These are phyloP conservation scores for Blomia tropicalis DNA, from an alignment of 2,888 invertebrate genomes.

Conservation along the genomic window DNA sequence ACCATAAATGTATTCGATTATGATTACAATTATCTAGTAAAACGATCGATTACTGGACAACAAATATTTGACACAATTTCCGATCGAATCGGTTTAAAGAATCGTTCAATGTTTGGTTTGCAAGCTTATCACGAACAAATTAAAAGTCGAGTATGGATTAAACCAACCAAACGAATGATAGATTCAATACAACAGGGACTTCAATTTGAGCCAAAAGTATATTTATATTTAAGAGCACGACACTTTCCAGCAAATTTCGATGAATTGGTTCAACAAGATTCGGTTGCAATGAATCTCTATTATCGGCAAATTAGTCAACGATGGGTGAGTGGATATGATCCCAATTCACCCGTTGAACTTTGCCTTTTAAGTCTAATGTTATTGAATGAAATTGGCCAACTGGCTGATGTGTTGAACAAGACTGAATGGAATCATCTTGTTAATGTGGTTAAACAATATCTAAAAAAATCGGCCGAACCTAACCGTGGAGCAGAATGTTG, in stretches of 20 bases:
- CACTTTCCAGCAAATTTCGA: background rate
- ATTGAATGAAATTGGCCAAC: background rate
- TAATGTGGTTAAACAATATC: background rate
- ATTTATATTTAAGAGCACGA: background rate
- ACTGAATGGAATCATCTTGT: background rate
- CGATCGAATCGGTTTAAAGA: background rate
- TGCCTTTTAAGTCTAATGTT: background rate
- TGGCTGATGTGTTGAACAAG: background rate
- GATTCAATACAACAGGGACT: background rate
- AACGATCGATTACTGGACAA: background rate
- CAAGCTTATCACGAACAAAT: background rate
- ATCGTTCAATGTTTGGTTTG: background rate
- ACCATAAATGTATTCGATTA: background rate
- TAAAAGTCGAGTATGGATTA: background rate
- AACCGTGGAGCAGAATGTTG: background rate
- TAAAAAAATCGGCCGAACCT: background rate
- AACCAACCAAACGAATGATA: background rate
- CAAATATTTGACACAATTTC: background rate
- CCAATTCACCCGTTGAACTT: background rate
- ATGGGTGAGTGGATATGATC: background rate
- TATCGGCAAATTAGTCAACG: background rate
- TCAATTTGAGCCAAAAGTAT: background rate
- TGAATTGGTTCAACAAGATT: background rate
- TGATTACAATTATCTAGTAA: background rate
- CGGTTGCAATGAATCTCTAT: background rate